Conservation (phyloP, 2,888 invertebrate genomes). For the Mesoligia furuncula region DNA sequence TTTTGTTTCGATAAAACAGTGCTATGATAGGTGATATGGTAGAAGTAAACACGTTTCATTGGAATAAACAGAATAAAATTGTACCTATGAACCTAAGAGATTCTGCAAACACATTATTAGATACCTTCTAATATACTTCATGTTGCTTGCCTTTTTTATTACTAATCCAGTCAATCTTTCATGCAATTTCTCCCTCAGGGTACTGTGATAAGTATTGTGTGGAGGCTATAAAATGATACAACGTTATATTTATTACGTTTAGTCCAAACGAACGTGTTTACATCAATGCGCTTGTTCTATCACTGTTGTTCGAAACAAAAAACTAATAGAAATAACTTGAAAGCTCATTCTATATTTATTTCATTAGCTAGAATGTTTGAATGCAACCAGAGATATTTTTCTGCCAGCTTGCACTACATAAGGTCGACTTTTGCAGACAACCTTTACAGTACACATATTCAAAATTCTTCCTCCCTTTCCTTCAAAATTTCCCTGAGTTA, state of each 20-base stretch:
- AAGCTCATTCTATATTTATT: no score
- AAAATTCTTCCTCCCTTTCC: not conserved
- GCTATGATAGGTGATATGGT: no score
- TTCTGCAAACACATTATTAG: not conserved
- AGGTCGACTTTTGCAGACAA: not conserved
- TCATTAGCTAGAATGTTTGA: no score
- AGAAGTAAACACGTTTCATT: not conserved
- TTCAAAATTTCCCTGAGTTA: not conserved
- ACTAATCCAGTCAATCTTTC: not conserved
- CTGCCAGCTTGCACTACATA: not conserved
- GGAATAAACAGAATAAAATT: not conserved
- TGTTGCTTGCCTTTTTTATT: not conserved
- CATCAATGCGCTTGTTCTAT: no score
- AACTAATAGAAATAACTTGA: no score
- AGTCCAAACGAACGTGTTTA: no score
- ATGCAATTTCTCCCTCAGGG: not conserved
- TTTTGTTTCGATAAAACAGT: no score
- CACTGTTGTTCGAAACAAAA: no score
- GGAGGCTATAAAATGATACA: no score
- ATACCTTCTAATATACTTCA: not conserved
- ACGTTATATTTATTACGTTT: no score
- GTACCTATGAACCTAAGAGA: not conserved
- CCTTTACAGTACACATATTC: not conserved
- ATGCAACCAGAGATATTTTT: not conserved
- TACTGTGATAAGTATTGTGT: no score